phyloP scores from a whole-genome alignment of 2,888 invertebrate species.

The Agrilus biguttatus region DNA sequence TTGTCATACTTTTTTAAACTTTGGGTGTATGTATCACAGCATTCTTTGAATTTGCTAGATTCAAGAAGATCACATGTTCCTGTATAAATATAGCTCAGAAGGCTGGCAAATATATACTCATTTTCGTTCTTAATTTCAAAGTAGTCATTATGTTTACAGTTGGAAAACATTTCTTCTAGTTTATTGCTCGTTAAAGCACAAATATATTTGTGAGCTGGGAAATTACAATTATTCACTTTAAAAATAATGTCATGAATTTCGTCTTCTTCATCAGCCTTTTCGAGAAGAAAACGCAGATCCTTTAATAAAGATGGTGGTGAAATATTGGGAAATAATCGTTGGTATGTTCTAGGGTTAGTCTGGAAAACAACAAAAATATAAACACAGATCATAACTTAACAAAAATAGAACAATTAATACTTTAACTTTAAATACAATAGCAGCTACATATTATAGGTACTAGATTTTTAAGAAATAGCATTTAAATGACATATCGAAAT shows the following conservation, averaged over 20 bases:
- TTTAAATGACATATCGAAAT: too few species aligned
- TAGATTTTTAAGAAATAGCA: too few species aligned
- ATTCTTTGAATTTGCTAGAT: constrained; percentile 28
- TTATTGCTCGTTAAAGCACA: constrained; percentile 48
- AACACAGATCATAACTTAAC: too few species aligned
- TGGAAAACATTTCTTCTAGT: constrained; percentile 32
- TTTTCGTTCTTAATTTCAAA: constrained; percentile 40
- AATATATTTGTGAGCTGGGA: constrained; percentile 61
- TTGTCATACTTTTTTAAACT: too few species aligned
- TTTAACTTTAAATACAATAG: too few species aligned
- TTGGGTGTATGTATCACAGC: too few species aligned
- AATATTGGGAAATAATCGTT: constrained; percentile 33
- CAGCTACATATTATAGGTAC: too few species aligned
- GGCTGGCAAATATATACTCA: constrained; percentile 53
- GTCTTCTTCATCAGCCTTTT: constrained; percentile 50
- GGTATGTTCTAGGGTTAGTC: constrained; percentile 21
- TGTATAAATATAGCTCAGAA: constrained; percentile 58
- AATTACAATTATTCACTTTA: constrained; percentile 44
- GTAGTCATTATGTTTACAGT: constrained; percentile 15
- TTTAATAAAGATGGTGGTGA: constrained; percentile 32
- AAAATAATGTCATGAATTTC: constrained; percentile 59
- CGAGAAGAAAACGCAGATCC: constrained; percentile 43
- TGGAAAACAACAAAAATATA: constrained; percentile 3
- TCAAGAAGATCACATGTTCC: constrained; percentile 46
- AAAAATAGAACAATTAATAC: background rate